Percentiles rank a stretch among this genome's conserved stretches.
phyloP scores from a whole-genome alignment of 2,113 vertebrate genomes.

The Phalacrocorax aristotelis region DNA sequence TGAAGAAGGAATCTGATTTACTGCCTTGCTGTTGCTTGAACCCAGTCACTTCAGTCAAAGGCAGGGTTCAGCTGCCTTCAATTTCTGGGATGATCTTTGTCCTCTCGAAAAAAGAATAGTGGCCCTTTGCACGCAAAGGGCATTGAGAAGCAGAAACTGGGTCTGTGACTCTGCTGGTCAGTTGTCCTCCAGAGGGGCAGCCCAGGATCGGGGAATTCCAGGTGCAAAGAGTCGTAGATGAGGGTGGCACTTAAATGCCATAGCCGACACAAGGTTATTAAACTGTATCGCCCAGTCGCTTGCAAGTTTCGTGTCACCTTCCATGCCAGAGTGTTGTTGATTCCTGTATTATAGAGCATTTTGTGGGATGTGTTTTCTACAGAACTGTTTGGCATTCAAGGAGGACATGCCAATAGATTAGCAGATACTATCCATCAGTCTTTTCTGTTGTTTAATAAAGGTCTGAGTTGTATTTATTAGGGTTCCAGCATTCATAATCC shows the following conservation, averaged over 20 bases:
- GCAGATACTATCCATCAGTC: background rate
- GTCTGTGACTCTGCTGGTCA: background rate
- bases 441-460: background rate
- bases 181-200: background rate
- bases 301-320: background rate
- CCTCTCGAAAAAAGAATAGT: background rate
- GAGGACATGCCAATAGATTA: background rate
- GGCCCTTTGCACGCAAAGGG: background rate
- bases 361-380: background rate
- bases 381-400: background rate
- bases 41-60: accelerated
- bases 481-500: background rate
- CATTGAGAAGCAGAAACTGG: background rate
- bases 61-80: background rate
- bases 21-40: background rate
- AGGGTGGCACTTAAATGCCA: background rate
- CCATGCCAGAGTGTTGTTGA: background rate
- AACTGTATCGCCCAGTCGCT: accelerated
- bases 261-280: background rate
- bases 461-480: background rate
- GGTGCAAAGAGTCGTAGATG: background rate
- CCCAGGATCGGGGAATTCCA: background rate
- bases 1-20: background rate
- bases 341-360: background rate
- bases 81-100: background rate